Conservation (phyloP, 2,113 vertebrate genomes). For the Thalassarche chlororhynchos region DNA sequence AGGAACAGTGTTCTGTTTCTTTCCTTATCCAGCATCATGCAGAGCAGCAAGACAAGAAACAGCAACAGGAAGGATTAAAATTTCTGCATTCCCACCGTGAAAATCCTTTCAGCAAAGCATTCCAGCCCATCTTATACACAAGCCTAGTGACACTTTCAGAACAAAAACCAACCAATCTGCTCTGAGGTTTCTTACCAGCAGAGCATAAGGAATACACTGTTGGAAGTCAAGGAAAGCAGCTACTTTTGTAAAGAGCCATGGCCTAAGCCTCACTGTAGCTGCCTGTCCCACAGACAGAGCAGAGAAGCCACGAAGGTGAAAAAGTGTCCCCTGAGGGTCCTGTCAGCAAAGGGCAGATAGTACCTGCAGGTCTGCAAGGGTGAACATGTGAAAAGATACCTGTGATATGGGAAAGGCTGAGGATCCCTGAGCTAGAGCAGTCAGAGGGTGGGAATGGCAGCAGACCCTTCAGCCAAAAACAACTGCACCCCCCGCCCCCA, state of each 20-base stretch:
- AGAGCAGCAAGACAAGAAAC: neutral
- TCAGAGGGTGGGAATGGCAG: neutral
- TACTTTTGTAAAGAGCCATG: neutral
- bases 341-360: neutral
- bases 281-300: too few species aligned
- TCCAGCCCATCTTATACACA: neutral
- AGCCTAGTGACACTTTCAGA: neutral
- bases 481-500: too few species aligned
- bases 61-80: neutral
- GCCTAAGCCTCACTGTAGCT: neutral
- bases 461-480: neutral
- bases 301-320: neutral
- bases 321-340: neutral
- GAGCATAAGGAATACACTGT: neutral
- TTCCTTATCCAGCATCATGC: neutral
- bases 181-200: neutral
- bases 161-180: neutral
- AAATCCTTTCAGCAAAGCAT: neutral
- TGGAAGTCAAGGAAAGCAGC: neutral
- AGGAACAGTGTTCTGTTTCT: neutral
- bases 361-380: neutral
- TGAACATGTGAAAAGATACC: neutral
- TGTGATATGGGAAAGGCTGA: neutral
- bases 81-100: neutral
- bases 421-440: neutral